Evolutionary conservation across 2,888 invertebrate species (phyloP).

Genomic region (Alloplasta piceator): DNA sequence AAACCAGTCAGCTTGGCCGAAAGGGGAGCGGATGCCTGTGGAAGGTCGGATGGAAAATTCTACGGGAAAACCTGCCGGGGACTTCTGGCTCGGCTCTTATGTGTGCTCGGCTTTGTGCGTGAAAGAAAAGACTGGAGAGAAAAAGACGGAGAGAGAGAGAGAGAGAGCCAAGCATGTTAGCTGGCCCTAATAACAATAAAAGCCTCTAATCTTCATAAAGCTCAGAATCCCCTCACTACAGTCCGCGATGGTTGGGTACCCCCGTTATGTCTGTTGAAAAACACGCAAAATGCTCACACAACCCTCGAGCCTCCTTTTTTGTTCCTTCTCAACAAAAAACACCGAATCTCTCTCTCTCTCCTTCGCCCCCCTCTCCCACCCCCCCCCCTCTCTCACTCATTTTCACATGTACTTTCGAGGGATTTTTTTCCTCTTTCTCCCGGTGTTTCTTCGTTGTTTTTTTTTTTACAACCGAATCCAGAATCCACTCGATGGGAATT

Average conservation of each 20-base stretch:
- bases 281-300: slow-evolving; percentile 45
- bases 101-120: not conserved
- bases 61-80: slow-evolving; percentile 50
- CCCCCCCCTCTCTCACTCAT: not conserved
- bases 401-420: slow-evolving; percentile 8
- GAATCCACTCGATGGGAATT: no score
- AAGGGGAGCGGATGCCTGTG: slow-evolving; percentile 6
- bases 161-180: slow-evolving; percentile 53
- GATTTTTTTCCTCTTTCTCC: slow-evolving; percentile 29
- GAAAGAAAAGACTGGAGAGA: not conserved
- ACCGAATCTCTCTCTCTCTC: slow-evolving; percentile 14
- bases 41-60: slow-evolving; percentile 55
- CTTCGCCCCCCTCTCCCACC: slow-evolving; percentile 11
- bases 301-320: slow-evolving; percentile 18
- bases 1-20: slow-evolving; percentile 59
- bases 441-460: no score
- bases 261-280: slow-evolving; percentile 50
- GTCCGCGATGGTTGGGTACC: slow-evolving; percentile 39
- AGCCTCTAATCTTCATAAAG: slow-evolving; percentile 74
- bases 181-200: slow-evolving; percentile 73
- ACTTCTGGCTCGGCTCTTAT: slow-evolving; percentile 31
- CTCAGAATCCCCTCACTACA: slow-evolving; percentile 61
- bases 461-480: no score
- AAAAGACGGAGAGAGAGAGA: slow-evolving; percentile 9
- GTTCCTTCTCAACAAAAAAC: slow-evolving; percentile 16